Base-by-base conservation (phyloP, 1,140 invertebrate genomes). In the Plodia interpunctella region DNA sequence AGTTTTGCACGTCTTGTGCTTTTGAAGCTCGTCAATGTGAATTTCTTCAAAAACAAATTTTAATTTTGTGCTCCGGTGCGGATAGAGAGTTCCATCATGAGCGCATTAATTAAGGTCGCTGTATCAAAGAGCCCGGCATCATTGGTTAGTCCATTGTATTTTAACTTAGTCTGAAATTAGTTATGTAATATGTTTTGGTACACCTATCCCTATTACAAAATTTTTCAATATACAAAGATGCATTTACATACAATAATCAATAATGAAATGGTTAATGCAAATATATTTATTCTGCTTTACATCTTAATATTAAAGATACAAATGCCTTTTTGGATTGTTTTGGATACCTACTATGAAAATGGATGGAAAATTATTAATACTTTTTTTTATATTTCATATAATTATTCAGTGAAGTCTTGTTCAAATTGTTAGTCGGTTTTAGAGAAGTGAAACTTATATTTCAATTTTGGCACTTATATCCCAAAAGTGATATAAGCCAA, bases 31-130 rank as follows among this genome's bases (percentile, higher is more conserved):
- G 76, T 74, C 72, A 60, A 77, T 85, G 77, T 70, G 62, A 72
- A 62, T 72, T 70, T 70, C 68, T 72, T 53, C 57, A 65, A 65
- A 72, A 74, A 65, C 63, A 68, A 67, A 66, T 57, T 55, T 62
- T 62, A 61, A 70, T 68, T 70, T 74, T 81, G 83, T 86, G 70
- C 78, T 87, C 79, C 58, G 85, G 87, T 89, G 87, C 87, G 87
- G 76, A 83, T 76, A 87, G 82, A 80, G 84, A 87, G 84, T 87
- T 87, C 83, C 87, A 89, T 87, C 87, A 89, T 89, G 87, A 89
- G 87, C 79, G 79, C 83, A 80, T 66, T 89, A 76, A 82, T 89
- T 72, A 89, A 89, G 69, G 80, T 76, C 63, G 75, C 87, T 30
- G 57, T 81, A 61, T 80, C 78, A 49, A 80, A 83, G 61, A 87